These are phyloP conservation scores for Oxyscelio sp. DNA, from an alignment of 2,888 invertebrate genomes.

Conservation along the genomic window DNA sequence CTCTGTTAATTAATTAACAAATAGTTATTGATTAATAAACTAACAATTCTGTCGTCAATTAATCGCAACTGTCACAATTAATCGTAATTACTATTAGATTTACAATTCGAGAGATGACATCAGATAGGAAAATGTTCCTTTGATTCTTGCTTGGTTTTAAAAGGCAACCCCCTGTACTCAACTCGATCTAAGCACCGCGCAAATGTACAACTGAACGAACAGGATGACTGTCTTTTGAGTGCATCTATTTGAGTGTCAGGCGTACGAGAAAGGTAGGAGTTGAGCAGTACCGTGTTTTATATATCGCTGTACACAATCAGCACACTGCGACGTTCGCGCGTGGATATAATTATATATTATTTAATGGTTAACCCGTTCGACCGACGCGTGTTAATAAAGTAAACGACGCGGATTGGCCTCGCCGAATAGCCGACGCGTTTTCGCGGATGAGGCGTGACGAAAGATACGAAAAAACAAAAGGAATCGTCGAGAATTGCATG, in stretches of 20 bases:
- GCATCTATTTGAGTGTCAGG: slow-evolving; percentile 80
- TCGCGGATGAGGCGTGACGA: no score
- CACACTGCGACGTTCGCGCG: slow-evolving; percentile 73
- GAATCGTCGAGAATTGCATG: no score
- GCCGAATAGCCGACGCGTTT: slow-evolving; percentile 72
- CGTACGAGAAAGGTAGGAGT: slow-evolving; percentile 85
- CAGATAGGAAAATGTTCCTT: no score
- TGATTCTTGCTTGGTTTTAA: no score
- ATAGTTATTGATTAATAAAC: background rate
- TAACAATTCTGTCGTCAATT: background rate
- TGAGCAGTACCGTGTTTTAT: slow-evolving; percentile 74
- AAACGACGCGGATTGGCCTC: slow-evolving; percentile 2
- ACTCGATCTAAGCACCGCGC: slow-evolving; percentile 54
- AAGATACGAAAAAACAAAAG: no score
- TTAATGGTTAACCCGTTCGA: no score
- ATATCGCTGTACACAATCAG: slow-evolving; percentile 76
- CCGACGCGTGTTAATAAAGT: background rate
- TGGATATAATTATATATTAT: slow-evolving; percentile 20
- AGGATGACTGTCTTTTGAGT: slow-evolving; percentile 72
- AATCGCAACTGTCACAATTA: background rate
- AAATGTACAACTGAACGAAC: slow-evolving; percentile 54
- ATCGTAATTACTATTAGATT: background rate
- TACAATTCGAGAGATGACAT: background rate
- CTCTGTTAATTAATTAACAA: no score
- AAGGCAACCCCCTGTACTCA: slow-evolving; percentile 51